phyloP scores from a whole-genome alignment of 1,140 invertebrate genomes.

The Papilio polyxenes region DNA sequence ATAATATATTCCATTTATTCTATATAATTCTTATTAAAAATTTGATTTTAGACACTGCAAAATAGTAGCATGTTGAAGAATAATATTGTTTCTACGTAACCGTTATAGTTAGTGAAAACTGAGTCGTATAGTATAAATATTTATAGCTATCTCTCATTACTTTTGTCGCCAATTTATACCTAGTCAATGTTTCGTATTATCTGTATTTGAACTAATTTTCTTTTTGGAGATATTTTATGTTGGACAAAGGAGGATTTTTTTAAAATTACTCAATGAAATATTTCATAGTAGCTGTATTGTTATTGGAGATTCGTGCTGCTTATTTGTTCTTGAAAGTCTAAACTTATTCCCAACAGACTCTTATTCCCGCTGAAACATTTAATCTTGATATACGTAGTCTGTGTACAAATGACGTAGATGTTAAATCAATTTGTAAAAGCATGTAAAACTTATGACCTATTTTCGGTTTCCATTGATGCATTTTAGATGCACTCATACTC shows the following conservation, averaged over 20 bases:
- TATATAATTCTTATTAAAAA: too few relatives aligned
- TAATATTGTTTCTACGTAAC: neutral
- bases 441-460: conserved; percentile 14
- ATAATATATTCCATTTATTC: too few relatives aligned
- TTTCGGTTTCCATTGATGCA: conserved; percentile 11
- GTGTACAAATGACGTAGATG: neutral
- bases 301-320: neutral
- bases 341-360: neutral
- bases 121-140: neutral
- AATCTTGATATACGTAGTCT: neutral
- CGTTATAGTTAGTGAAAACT: neutral
- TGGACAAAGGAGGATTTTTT: neutral
- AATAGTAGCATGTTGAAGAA: neutral
- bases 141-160: neutral
- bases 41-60: too few relatives aligned
- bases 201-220: neutral
- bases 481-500: neutral
- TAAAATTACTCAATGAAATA: too few relatives aligned
- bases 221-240: neutral
- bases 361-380: neutral
- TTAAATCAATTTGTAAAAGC: neutral
- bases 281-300: too few relatives aligned
- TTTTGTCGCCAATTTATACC: neutral
- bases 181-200: neutral
- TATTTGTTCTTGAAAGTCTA: too few relatives aligned